Base-by-base conservation (phyloP, 1,140 invertebrate species). In the Drosophila tropicalis region DNA sequence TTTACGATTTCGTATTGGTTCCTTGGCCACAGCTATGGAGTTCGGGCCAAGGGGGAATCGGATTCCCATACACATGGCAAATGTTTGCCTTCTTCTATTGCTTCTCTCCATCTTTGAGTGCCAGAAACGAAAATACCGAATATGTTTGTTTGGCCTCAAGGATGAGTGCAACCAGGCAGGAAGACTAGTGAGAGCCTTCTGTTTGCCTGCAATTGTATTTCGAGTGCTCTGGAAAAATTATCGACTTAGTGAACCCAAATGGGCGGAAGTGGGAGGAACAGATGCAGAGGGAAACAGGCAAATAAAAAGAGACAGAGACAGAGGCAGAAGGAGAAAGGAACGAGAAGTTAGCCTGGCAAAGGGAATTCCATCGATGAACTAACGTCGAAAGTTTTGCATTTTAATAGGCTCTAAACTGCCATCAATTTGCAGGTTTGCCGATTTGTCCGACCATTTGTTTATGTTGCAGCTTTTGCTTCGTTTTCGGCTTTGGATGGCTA, bases 341-440 rank as follows among this genome's bases (percentile, higher is more conserved):
- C 54, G 25, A 17, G 34, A 25, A 7, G 36, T 13, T n/a, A 39
- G 36, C 34, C 29, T 17, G 34, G 6, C 25, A 64, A 40, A 55
- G 57, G n/a, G 32, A 57, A 66, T 41, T 60, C 32, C 61, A 80
- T 56, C 47, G 39, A 62, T 73, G 56, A 65, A 47, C 15, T 67
- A 62, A 22, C 55, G 60, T 47, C 25, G 54, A 57, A 62, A 83
- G 76, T 79, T 86, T 82, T 79, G 83, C 83, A 87, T 86, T 83
- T 87, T 79, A 83, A 86, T 87, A 71, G 82, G 64, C 65, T 77
- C 70, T 72, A 60, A 84, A 84, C 72, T 76, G 71, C 40, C 62
- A 47, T 32, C 56, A 66, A 67, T 63, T 72, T 64, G 44, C 67
- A 51, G 44, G 9, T 51, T n/a, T 51, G 17, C 15, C 58, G 64